Base-by-base conservation (phyloP, 2,113 vertebrate species). In the Thomomys bottae region DNA sequence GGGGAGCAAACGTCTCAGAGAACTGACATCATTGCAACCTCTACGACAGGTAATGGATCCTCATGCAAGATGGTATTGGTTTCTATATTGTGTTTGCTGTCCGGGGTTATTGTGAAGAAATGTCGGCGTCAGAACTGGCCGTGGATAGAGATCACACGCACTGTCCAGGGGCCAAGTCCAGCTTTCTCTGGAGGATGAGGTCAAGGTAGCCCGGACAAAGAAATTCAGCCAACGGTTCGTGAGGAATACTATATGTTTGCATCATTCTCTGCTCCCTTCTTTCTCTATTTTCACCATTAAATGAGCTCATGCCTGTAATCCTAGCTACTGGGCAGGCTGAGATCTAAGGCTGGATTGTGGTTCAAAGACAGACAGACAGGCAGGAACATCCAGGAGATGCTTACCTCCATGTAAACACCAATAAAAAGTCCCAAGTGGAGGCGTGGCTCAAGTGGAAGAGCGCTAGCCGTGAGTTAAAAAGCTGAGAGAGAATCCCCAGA, bases 1-100 rank as follows among this genome's bases (percentile, higher is more conserved):
- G 96, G 93, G 95, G 82, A 97, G 87, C 70, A 97, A 94, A 94
- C 90, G 82, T 93, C 79, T 97, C 59, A 92, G 94, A 89, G 97
- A 97, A 94, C 79, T 72, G 77, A 97, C 96, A 95, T 92, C 61
- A 91, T 66, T 96, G 95, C 23, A 68, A 94, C 45, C 45, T 45
- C 45, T 45, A 45, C 11, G 45, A 11, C 45, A 45, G 45, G 11
- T 45, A 45, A 11, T n/a, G n/a, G n/a, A n/a, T n/a, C n/a, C n/a
- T n/a, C n/a, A n/a, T n/a, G n/a, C n/a, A n/a, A n/a, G n/a, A n/a
- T n/a, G n/a, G n/a, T n/a, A 45, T 45, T 45, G 45, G 45, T 45
- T 89, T 90, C 42, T 96, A 92, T 79, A 89, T 89, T 92, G 67
- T 92, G 86, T 94, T 96, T 89, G 66, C 95, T 89, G 81, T 80